Conservation (phyloP, 1,140 invertebrate species). For the Macrocentrus cingulum region DNA sequence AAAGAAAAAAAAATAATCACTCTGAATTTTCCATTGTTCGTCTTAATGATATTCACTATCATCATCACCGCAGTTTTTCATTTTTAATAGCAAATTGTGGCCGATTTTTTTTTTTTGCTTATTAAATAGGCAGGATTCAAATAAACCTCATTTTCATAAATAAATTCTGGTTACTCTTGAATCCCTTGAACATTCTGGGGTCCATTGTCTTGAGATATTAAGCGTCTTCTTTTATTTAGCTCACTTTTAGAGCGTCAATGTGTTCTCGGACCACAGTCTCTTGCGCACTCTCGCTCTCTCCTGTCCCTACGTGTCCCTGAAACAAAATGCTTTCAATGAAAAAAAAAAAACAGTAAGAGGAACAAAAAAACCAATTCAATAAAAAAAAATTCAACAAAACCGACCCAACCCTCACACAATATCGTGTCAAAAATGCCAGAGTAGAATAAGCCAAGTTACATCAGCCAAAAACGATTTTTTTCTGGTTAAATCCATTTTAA, state of each 20-base stretch:
- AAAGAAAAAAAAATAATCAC: neutral
- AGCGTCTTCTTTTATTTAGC: constrained; percentile 1
- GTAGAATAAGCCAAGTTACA: no score
- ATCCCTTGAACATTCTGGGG: neutral
- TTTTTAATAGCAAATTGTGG: neutral
- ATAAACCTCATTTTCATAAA: constrained; percentile 21
- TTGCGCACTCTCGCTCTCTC: constrained; percentile 48
- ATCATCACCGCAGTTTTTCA: no score
- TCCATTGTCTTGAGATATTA: neutral
- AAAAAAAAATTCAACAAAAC: no score
- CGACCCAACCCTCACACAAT: no score
- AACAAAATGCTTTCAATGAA: constrained; percentile 20
- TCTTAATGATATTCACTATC: no score
- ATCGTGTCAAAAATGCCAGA: no score
- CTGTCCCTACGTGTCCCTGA: constrained; percentile 56
- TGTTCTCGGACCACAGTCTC: constrained; percentile 52
- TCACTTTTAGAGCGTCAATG: constrained; percentile 49
- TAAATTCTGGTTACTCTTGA: neutral
- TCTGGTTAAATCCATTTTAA: no score
- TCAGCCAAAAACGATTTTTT: no score
- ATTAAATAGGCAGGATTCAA: constrained; percentile 22
- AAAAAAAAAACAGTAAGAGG: neutral
- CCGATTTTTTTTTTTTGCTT: constrained; percentile 6
- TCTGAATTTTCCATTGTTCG: no score
- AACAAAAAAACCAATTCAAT: neutral